Evolutionary conservation across 2,113 vertebrate species (phyloP), one percentile per base, ranked within the genome.

Genomic region (Cricetomys ansorgei): DNA sequence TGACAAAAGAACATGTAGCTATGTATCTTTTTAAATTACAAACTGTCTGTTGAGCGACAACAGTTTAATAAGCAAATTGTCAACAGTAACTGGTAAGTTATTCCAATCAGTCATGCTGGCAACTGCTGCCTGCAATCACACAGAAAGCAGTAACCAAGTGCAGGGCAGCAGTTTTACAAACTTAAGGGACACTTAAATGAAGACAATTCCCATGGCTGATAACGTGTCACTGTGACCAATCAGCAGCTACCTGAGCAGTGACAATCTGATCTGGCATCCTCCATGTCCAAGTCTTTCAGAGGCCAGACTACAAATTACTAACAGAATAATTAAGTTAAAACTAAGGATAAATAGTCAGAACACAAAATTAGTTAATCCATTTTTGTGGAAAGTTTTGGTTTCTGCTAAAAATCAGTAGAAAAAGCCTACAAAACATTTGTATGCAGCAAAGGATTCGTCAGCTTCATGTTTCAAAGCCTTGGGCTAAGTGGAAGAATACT

Each of bases 1-100:
- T 94, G 75, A 94, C 53, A 91, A 95, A 87, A 96, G 65, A 67
- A 89, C 92, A 75, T 40, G n/a, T 37, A 92, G 69, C 0, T 83
- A 85, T 12, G 81, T 95, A 96, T 97, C 95, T 97, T 88, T 97
- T 94, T 70, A 79, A 96, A 85, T 77, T 87, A 97, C 94, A 97
- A 96, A 89, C 88, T 97, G 84, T 96, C 64, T 95, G 16, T 40
- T 88, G 84, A 98, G 77, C 84, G 96, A 94, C 34, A 97, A 94
- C 34, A 86, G 89, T 95, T 95, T 70, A 94, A 1, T 70, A 94
- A 1, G 9, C 88, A 96, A 97, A 98, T 96, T 95, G 95, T 70
- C 94, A 69, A 31, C 43, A 96, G 70, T 50, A 97, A 96, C 0
- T 77, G 93, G 37, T 62, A 34, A 97, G 75, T 29, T 5, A 31